Percentiles rank a stretch among this genome's conserved stretches.
Conservation (phyloP, 2,888 invertebrate species). For the Pollenia griseotomentosa region DNA sequence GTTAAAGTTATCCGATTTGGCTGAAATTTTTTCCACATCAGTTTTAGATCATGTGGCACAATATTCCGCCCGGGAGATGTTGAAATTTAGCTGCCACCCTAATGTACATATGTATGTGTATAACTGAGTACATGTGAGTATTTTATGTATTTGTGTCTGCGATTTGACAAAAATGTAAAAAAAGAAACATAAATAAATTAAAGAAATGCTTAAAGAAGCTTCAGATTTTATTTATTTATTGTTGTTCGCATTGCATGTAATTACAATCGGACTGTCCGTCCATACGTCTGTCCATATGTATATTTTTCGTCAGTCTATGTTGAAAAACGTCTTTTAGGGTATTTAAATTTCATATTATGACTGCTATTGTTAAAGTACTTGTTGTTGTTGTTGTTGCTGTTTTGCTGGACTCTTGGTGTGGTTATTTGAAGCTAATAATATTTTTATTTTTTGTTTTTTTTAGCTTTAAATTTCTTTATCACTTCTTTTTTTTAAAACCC, state of each 20-base stretch:
- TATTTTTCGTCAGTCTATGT: conserved; percentile 14
- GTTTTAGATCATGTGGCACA: too few species aligned
- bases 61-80: too few species aligned
- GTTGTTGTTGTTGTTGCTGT: conserved; percentile 9
- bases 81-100: too few species aligned
- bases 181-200: conserved; percentile 41
- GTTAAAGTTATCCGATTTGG: too few species aligned
- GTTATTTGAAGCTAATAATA: conserved; percentile 60
- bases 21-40: too few species aligned
- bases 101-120: neutral
- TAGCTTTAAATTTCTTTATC: conserved; percentile 67
- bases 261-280: conserved; percentile 41
- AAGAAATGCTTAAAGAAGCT: conserved; percentile 70
- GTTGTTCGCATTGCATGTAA: conserved; percentile 48
- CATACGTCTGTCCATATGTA: neutral
- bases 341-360: conserved; percentile 67
- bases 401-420: conserved; percentile 34
- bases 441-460: conserved; percentile 27
- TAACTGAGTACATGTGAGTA: conserved; percentile 16
- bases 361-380: conserved; percentile 13
- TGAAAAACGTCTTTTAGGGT: conserved; percentile 47
- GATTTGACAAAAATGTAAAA: conserved; percentile 64
- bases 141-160: conserved; percentile 33
- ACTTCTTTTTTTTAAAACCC: conserved; percentile 65
- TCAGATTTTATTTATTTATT: conserved; percentile 56